Evolutionary conservation across 2,888 invertebrate species (phyloP).

Genomic region (Lepidochrysops patricia): DNA sequence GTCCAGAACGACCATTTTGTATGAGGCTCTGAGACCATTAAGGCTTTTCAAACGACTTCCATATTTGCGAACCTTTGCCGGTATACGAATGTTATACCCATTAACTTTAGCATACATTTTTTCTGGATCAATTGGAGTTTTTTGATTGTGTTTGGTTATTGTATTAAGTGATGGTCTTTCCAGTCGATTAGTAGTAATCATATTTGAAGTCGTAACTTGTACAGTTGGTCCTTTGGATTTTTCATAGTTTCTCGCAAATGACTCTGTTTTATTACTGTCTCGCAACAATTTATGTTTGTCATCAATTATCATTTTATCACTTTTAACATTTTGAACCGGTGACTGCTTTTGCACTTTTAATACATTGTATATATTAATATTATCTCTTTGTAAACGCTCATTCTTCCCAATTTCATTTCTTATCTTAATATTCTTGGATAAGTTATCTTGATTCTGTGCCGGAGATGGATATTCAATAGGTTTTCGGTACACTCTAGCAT

Average conservation of each 20-base stretch:
- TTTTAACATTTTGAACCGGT: neutral
- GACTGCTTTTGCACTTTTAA: neutral
- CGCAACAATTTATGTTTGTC: conserved; percentile 22
- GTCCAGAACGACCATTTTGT: neutral
- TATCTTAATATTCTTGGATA: neutral
- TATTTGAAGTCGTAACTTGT: neutral
- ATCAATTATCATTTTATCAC: neutral
- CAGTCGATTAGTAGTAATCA: neutral
- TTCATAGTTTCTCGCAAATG: conserved; percentile 29
- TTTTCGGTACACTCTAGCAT: conserved; percentile 30
- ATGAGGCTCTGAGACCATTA: neutral
- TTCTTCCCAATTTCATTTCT: neutral
- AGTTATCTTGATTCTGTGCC: neutral
- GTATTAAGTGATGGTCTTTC: neutral
- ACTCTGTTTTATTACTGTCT: conserved; percentile 19
- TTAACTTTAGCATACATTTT: neutral
- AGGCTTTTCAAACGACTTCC: neutral
- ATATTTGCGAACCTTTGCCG: neutral
- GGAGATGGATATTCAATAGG: neutral
- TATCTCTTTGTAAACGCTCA: neutral
- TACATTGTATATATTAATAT: neutral
- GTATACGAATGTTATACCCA: neutral
- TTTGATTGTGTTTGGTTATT: neutral
- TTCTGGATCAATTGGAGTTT: neutral
- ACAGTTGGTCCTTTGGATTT: conserved; percentile 26